phyloP scores from a whole-genome alignment of 2,113 vertebrate species.

The Haliaeetus leucogaster region DNA sequence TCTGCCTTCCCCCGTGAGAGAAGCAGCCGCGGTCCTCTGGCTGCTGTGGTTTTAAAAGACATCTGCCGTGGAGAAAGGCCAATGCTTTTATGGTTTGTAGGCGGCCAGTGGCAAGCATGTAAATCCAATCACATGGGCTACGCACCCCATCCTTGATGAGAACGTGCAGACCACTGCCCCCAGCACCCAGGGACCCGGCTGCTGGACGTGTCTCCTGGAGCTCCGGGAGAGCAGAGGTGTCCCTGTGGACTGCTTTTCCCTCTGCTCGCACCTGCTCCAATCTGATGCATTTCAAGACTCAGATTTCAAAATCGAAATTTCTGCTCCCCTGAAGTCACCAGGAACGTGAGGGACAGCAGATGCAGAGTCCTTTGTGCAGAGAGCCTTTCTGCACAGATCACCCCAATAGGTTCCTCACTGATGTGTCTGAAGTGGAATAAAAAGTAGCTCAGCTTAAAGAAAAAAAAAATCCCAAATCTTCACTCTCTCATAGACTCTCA shows the following conservation, averaged over 20 bases:
- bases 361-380: not conserved
- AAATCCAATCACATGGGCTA: not conserved
- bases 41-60: not conserved
- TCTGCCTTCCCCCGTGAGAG: not conserved
- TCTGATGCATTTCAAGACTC: not conserved
- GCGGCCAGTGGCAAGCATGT: accelerated
- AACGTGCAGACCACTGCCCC: not conserved
- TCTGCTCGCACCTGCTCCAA: not conserved
- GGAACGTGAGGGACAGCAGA: accelerated
- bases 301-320: not conserved
- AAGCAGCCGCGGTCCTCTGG: not conserved
- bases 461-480: not conserved
- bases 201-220: not conserved
- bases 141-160: not conserved
- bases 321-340: not conserved
- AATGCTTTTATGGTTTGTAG: not conserved
- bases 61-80: not conserved
- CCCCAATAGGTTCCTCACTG: accelerated
- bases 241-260: not conserved
- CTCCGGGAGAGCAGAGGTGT: too few species aligned
- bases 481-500: not conserved
- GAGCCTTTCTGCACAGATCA: not conserved
- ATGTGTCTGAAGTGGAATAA: not conserved
- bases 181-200: not conserved
- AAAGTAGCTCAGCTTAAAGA: not conserved